Base-by-base conservation (phyloP, 2,888 invertebrate species). In the Cloeon dipterum region DNA sequence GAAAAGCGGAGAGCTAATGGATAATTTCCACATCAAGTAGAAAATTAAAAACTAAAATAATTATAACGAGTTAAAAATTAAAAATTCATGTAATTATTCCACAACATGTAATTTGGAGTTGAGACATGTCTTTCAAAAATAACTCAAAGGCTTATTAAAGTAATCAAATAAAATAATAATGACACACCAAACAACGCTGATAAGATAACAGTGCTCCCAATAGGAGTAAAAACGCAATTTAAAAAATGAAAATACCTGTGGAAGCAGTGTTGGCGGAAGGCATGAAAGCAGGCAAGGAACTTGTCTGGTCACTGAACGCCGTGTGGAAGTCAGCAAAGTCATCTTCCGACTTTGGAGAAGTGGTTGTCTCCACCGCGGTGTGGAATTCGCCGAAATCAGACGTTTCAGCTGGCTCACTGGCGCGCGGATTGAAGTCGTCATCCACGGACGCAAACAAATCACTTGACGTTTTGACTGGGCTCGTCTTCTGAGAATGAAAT, bases 271-370 rank as follows among this genome's bases (percentile, higher is more conserved):
- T n/a, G n/a, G n/a, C n/a, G n/a, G n/a, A n/a, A n/a, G n/a, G n/a
- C n/a, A n/a, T n/a, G n/a, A n/a, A n/a, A n/a, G n/a, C n/a, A n/a
- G 8, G 25, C 10, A 25, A 25, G n/a, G n/a, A 8, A 25, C 25
- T 10, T n/a, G 8, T 10, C 8, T 10, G 8, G 25, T 25, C 38
- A 16, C 14, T 38, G 34, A 38, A 83, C 7, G 79, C 79, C 32
- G 71, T 69, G 41, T 65, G 63, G 54, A 85, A 83, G 58, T 83
- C 85, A 0, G 82, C 85, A 56, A 85, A 85, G 43, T 75, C 76
- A 46, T 74, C 76, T 41, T 37, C 41, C 36, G 40, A 40, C 2
- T 36, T 33, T 18, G 21, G 7, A 5, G 19, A 23, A 29, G 19
- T 25, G 23, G 38, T 38, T 34, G 34, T 23, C 11, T 59, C 63